phyloP scores from a whole-genome alignment of 2,113 vertebrate species.

The Odontophorus gujanensis region DNA sequence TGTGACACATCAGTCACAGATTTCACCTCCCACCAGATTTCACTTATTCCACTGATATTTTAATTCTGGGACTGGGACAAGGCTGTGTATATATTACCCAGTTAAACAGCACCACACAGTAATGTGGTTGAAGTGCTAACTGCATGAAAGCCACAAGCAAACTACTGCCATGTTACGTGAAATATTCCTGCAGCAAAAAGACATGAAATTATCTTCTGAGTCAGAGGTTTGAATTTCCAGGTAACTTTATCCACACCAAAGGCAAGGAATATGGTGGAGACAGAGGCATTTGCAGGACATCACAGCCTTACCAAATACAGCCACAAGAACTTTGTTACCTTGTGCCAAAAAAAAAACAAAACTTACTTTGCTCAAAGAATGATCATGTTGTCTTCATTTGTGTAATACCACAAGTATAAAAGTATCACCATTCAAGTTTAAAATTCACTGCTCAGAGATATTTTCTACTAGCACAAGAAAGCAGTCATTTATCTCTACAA shows the following conservation, averaged over 20 bases:
- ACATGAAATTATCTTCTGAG: neutral
- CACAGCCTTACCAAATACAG: neutral
- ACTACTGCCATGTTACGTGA: neutral
- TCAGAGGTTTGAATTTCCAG: neutral
- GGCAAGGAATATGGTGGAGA: accelerated
- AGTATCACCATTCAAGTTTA: neutral
- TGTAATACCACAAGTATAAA: neutral
- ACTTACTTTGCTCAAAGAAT: neutral
- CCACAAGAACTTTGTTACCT: neutral
- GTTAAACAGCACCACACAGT: neutral
- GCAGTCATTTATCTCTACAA: neutral
- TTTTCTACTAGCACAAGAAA: neutral
- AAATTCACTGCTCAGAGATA: neutral
- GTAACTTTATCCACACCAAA: neutral
- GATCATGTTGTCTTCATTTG: neutral
- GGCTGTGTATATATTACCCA: neutral
- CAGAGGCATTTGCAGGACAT: neutral
- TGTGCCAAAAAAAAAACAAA: neutral
- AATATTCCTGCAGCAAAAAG: neutral
- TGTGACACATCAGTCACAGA: neutral
- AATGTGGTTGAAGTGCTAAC: neutral
- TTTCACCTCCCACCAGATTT: neutral
- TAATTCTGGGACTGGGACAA: neutral
- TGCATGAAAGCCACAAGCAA: neutral
- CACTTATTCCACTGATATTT: neutral